phyloP scores from a whole-genome alignment of 1,140 invertebrate genomes.

The Polyergus mexicanus region DNA sequence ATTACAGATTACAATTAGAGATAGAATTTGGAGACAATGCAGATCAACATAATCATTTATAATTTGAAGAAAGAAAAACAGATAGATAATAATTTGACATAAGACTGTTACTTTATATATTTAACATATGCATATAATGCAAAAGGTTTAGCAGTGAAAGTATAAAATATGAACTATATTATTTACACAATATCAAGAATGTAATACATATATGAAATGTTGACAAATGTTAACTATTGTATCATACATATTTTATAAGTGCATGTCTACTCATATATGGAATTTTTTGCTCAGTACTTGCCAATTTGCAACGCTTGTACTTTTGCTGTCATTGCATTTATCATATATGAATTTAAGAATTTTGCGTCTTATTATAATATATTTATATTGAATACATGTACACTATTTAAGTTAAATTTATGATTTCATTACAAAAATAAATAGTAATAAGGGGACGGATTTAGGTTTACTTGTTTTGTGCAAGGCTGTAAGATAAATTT shows the following conservation, averaged over 20 bases:
- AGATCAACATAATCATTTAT: conserved; percentile 62
- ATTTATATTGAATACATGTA: conserved; percentile 25
- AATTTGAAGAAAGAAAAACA: conserved; percentile 15
- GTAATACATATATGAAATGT: not conserved
- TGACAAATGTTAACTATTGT: not conserved
- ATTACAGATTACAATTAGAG: conserved; percentile 87
- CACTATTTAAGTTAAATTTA: not conserved
- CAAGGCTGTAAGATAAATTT: conserved; percentile 18
- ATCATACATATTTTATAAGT: not conserved
- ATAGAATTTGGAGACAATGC: conserved; percentile 78
- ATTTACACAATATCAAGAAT: not conserved
- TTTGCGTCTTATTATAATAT: conserved; percentile 6
- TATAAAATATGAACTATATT: not conserved
- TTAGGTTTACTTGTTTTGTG: not conserved
- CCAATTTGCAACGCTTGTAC: not conserved
- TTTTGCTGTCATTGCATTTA: not conserved
- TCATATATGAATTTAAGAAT: conserved; percentile 8
- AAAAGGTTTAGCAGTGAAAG: not conserved
- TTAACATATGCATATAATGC: not conserved
- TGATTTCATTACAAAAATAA: conserved; percentile 1
- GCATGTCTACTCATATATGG: not conserved
- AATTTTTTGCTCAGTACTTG: not conserved
- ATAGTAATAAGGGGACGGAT: not conserved
- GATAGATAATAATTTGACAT: not conserved
- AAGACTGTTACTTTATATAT: conserved; percentile 4